Conservation (phyloP, 2,113 vertebrate species). For the Arvicanthis niloticus region DNA sequence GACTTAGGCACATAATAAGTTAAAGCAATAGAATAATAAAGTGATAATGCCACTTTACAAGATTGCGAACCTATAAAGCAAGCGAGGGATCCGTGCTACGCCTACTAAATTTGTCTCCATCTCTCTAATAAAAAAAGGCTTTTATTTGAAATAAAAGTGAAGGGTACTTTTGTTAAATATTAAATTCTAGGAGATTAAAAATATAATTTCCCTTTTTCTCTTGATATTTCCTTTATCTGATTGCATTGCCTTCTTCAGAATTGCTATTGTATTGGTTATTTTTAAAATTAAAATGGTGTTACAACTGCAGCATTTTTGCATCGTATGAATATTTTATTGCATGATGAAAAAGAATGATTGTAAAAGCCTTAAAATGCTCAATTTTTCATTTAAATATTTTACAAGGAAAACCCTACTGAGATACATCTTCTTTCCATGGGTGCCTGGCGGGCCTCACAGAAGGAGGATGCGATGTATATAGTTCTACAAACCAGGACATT, state of each 20-base stretch:
- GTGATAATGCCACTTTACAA: constrained; percentile 74
- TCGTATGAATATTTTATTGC: constrained; percentile 82
- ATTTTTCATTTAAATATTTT: constrained; percentile 85
- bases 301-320: constrained; percentile 75
- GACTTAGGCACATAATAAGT: constrained; percentile 76
- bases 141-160: constrained; percentile 76
- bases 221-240: constrained; percentile 70
- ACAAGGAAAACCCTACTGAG: constrained; percentile 76
- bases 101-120: constrained; percentile 76
- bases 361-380: constrained; percentile 75
- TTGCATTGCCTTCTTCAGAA: constrained; percentile 71
- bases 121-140: constrained; percentile 75
- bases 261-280: constrained; percentile 73
- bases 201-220: constrained; percentile 76
- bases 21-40: constrained; percentile 78
- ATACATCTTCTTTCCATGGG: constrained; percentile 78
- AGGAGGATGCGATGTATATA: constrained; percentile 70
- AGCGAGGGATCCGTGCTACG: constrained; percentile 78
- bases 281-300: constrained; percentile 80
- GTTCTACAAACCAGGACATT: constrained; percentile 69
- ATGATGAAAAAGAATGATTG: constrained; percentile 78
- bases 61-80: constrained; percentile 82
- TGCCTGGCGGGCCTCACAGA: constrained; percentile 72
- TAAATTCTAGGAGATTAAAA: constrained; percentile 81
- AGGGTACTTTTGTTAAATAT: constrained; percentile 78